A percentile compares a stretch with the other conserved stretches of the same genome.
phyloP scores from a whole-genome alignment of 1,140 invertebrate species.

The Helicoverpa armigera region DNA sequence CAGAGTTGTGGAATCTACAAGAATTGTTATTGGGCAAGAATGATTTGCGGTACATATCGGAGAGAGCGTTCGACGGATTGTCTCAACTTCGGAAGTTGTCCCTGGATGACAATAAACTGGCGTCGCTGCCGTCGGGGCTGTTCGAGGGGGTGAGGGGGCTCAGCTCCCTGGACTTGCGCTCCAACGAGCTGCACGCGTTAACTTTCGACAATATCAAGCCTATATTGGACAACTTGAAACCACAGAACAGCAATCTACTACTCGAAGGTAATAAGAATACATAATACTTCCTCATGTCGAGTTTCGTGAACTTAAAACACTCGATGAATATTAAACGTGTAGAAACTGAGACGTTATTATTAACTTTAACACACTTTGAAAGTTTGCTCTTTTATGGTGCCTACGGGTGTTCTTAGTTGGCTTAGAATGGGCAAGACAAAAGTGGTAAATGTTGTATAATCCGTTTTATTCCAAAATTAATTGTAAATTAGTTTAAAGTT shows the following conservation, averaged over 20 bases:
- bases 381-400: conserved; percentile 72
- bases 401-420: conserved; percentile 60
- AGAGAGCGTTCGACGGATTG: conserved; percentile 91
- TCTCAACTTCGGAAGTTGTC: conserved; percentile 89
- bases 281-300: conserved; percentile 66
- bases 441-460: conserved; percentile 57
- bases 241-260: conserved; percentile 90
- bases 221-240: conserved; percentile 91
- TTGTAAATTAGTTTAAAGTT: conserved; percentile 49
- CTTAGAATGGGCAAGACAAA: conserved; percentile 33
- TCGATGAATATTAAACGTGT: conserved; percentile 74
- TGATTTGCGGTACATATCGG: conserved; percentile 88
- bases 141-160: conserved; percentile 89
- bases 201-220: conserved; percentile 91
- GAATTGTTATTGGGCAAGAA: conserved; percentile 92
- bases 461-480: conserved; percentile 51
- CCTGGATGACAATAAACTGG: conserved; percentile 91
- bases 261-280: conserved; percentile 90
- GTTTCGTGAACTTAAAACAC: conserved; percentile 69
- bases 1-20: conserved; percentile 90
- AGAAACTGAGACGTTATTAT: conserved; percentile 64
- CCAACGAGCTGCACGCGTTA: conserved; percentile 91
- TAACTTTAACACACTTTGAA: conserved; percentile 65
- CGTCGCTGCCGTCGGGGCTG: conserved; percentile 88
- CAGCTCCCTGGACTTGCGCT: conserved; percentile 90